Evolutionary conservation across 2,797 vertebrate species (phyloP).

Genomic region (Orientallactaga sibirica): DNA sequence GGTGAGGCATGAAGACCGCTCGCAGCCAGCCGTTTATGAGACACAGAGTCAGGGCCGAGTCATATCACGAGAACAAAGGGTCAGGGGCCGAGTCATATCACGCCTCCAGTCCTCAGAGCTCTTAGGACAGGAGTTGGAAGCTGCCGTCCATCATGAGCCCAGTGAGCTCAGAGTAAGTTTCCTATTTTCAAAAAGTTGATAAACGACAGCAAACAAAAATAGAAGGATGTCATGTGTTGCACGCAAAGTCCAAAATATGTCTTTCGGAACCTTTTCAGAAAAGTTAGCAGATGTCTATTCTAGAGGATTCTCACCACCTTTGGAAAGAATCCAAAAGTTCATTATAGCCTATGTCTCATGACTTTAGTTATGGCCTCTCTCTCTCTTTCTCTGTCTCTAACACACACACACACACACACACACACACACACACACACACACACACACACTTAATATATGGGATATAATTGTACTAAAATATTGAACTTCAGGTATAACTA

Average conservation of each 20-base stretch:
- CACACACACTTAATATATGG: not conserved
- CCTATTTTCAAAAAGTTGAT: not conserved
- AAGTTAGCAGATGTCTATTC: not conserved
- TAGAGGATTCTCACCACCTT: not conserved
- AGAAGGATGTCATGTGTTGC: not conserved
- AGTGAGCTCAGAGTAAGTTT: not conserved
- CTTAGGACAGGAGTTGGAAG: conserved; percentile 42
- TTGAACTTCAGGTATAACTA: conserved; percentile 2
- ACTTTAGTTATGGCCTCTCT: too few species aligned
- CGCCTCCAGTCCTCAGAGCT: not conserved
- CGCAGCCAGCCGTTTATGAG: not conserved
- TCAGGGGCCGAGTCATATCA: not conserved
- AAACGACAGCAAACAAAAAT: not conserved
- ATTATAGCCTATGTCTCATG: not conserved
- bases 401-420: not conserved
- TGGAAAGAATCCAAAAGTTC: not conserved
- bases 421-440: not conserved
- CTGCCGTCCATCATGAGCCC: not conserved
- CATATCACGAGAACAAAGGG: not conserved
- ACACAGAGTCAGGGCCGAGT: too few species aligned
- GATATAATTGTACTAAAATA: not conserved
- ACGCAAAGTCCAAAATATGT: not conserved
- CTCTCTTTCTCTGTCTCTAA: too few species aligned
- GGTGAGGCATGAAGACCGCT: not conserved
- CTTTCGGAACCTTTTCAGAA: not conserved